Percentiles rank a stretch among this genome's conserved stretches.
Evolutionary conservation across 2,113 vertebrate genomes (phyloP).

Genomic region (Rhinogobius similis): DNA sequence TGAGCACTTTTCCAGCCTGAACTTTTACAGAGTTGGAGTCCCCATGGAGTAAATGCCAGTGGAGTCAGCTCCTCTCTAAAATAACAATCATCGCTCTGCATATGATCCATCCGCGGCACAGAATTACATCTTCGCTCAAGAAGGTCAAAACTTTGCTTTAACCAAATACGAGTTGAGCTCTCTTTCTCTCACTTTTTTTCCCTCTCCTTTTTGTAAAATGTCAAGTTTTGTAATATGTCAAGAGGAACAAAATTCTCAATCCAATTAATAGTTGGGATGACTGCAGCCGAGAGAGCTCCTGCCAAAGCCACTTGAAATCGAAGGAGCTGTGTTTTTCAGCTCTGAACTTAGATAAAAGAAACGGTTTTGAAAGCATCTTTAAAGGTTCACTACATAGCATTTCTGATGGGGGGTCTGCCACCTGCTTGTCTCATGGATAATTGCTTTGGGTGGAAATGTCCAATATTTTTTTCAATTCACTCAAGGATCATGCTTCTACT

Average conservation of each 20-base stretch:
- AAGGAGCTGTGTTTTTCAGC: slow-evolving; percentile 8
- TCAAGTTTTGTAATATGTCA: slow-evolving; percentile 46
- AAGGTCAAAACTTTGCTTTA: slow-evolving; percentile 25
- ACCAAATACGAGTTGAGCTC: slow-evolving; percentile 5
- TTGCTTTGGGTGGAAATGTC: no score
- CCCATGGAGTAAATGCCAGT: not conserved
- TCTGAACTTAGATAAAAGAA: not conserved
- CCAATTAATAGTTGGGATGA: slow-evolving; percentile 29
- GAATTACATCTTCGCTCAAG: slow-evolving; percentile 8
- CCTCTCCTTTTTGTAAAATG: slow-evolving; percentile 26
- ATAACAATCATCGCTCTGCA: slow-evolving; percentile 5
- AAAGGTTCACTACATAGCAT: not conserved
- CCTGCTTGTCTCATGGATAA: not conserved
- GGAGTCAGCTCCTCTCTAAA: not conserved
- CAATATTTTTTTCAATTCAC: no score
- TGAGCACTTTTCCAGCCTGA: not conserved
- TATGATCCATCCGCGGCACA: not conserved
- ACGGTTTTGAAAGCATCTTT: not conserved
- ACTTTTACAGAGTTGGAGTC: slow-evolving; percentile 2
- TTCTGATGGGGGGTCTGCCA: not conserved
- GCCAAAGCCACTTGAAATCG: slow-evolving; percentile 1
- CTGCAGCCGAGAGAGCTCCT: slow-evolving; percentile 9
- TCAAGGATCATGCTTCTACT: no score
- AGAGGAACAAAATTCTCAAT: slow-evolving; percentile 35
- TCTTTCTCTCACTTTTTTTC: slow-evolving; percentile 11